Base-by-base conservation (phyloP, 2,888 invertebrate genomes). In the Ommatoiulus sabulosus region DNA sequence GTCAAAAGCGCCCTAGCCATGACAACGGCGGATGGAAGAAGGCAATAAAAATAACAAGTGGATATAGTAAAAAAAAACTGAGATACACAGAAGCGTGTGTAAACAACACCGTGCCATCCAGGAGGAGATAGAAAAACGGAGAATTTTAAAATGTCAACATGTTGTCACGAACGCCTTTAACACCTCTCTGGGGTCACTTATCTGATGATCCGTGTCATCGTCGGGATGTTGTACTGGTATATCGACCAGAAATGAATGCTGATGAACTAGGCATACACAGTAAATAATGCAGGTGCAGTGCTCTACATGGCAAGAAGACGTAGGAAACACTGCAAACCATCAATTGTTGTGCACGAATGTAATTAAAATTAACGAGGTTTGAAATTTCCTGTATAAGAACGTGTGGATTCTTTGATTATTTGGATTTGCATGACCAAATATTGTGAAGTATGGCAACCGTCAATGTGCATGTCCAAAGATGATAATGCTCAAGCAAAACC, bases 11-110 rank as follows among this genome's bases (percentile, higher is more conserved):
- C n/a, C 63, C 63, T 63, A 63, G 63, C n/a, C 63, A 63, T 63
- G 63, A 63, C 63, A 63, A 63, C 63, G 63, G 63, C 3, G 63
- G n/a, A 63, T n/a, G n/a, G n/a, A 12, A 2, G 63, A 63, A 63
- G 20, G 63, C 63, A 12, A n/a, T 63, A 63, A 63, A 63, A 63
- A 52, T 63, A 63, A 52, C 52, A 52, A 63, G 63, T 63, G 63
- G 63, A 1, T n/a, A n/a, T 17, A 20, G 63, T 20, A 63, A 17
- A 15, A 52, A 7, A 63, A n/a, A 63, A 46, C 5, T 63, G 63
- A 17, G 63, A 63, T n/a, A 3, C n/a, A n/a, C 63, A 4, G 20
- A 5, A 63, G 63, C 5, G n/a, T 10, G 15, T 7, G 15, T n/a
- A 63, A 6, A 17, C 63, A 63, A n/a, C n/a, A 63, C 63, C 5